Conservation (phyloP, 2,888 invertebrate genomes). For the Pediacus dermestoides region DNA sequence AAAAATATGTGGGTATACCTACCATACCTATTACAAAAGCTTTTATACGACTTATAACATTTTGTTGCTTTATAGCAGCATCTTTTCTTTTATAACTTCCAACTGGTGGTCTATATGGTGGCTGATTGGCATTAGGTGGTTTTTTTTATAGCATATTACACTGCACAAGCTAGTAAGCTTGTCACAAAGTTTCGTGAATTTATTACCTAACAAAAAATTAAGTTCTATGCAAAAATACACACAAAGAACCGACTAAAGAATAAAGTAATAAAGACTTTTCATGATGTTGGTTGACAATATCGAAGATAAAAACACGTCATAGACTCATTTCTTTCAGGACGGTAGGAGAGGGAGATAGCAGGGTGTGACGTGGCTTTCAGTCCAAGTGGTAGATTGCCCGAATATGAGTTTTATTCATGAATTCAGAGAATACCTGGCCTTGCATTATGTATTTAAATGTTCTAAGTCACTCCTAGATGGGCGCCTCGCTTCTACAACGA, state of each 20-base stretch:
- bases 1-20: too few relatives aligned
- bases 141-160: constrained; percentile 11
- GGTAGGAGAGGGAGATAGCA: constrained; percentile 15
- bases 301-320: constrained; percentile 24
- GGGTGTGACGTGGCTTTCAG: not conserved
- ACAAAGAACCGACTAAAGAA: constrained; percentile 18
- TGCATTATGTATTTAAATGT: constrained; percentile 46
- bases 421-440: constrained; percentile 40
- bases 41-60: constrained; percentile 9
- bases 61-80: constrained; percentile 9
- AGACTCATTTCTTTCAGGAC: constrained; percentile 25
- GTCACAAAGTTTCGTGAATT: constrained; percentile 15
- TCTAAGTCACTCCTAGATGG: constrained; percentile 32
- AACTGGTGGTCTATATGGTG: constrained; percentile 11
- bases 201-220: constrained; percentile 25
- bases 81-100: constrained; percentile 13
- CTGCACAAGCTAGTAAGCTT: constrained; percentile 1
- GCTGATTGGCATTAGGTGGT: constrained; percentile 12
- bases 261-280: constrained; percentile 29
- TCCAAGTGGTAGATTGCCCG: constrained; percentile 21
- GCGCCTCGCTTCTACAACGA: constrained; percentile 21
- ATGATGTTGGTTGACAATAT: constrained; percentile 28
- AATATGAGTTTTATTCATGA: constrained; percentile 43
- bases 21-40: too few relatives aligned
- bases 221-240: constrained; percentile 25